Percentiles rank a stretch among this genome's conserved stretches.
phyloP scores from a whole-genome alignment of 2,113 vertebrate genomes.

The Chunga burmeisteri region DNA sequence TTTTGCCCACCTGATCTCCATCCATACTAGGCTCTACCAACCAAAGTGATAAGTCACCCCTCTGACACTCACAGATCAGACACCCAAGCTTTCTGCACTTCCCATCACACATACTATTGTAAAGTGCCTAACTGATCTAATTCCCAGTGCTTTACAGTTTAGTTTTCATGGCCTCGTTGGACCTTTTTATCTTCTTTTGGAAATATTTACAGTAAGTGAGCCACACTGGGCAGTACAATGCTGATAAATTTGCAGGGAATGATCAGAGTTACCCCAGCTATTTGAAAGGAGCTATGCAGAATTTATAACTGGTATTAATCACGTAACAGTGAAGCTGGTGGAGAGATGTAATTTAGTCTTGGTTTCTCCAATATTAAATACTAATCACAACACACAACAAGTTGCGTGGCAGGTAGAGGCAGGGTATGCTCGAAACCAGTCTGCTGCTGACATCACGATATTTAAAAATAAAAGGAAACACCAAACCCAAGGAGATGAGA shows the following conservation, averaged over 20 bases:
- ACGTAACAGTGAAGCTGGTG: not conserved
- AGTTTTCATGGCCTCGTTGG: not conserved
- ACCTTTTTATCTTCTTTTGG: not conserved
- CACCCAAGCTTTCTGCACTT: not conserved
- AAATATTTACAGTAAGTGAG: not conserved
- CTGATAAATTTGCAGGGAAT: not conserved
- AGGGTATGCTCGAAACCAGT: not conserved
- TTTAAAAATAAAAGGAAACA: not conserved
- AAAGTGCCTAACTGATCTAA: not conserved
- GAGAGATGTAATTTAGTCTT: not conserved
- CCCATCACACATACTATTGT: not conserved
- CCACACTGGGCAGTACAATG: not conserved
- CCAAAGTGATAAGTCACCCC: not conserved
- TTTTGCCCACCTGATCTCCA: not conserved
- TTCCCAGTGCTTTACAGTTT: not conserved
- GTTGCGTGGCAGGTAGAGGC: not conserved
- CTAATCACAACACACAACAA: not conserved
- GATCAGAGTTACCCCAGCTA: not conserved
- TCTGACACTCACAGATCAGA: not conserved
- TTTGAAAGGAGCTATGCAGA: not conserved
- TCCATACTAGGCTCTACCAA: not conserved
- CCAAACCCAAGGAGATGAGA: not conserved
- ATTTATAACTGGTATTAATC: not conserved
- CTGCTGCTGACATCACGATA: not conserved
- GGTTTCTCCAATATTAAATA: not conserved